These are phyloP conservation scores for Rana temporaria DNA, from an alignment of 2,113 vertebrate species.

Conservation along the genomic window DNA sequence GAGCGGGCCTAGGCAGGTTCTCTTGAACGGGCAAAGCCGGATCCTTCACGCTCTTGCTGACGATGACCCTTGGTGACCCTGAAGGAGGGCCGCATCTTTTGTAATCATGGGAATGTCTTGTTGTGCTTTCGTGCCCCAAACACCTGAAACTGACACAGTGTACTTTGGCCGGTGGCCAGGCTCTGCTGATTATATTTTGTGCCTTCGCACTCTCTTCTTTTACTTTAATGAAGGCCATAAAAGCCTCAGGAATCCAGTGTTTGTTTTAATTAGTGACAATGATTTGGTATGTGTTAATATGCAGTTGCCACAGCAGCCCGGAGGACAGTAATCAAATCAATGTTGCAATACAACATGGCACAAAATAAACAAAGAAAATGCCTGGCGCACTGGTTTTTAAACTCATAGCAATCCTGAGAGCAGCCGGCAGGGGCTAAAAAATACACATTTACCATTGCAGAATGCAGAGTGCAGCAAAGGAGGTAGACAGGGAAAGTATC, in stretches of 20 bases:
- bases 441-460: too few species aligned
- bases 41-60: too few species aligned
- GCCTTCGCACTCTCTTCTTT: conserved; percentile 57
- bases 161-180: conserved; percentile 71
- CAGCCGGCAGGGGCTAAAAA: too few species aligned
- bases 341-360: conserved; percentile 25
- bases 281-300: conserved; percentile 59
- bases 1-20: too few species aligned
- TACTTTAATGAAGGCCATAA: conserved; percentile 61
- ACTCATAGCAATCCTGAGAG: neutral
- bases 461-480: too few species aligned
- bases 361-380: conserved; percentile 37
- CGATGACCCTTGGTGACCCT: too few species aligned
- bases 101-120: conserved; percentile 30
- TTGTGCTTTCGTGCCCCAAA: conserved; percentile 65
- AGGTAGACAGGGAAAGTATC: too few species aligned
- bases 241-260: conserved; percentile 72
- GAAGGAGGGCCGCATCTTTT: too few species aligned
- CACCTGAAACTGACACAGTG: conserved; percentile 67
- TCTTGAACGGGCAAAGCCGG: too few species aligned
- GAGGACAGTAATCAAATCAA: neutral
- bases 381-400: conserved; percentile 17
- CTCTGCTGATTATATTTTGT: conserved; percentile 79
- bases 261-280: conserved; percentile 72
- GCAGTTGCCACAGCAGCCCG: conserved; percentile 16